A percentile compares a stretch with the other conserved stretches of the same genome.
Evolutionary conservation across 2,113 vertebrate species (phyloP).

Genomic region (Pogonocichla stellata): DNA sequence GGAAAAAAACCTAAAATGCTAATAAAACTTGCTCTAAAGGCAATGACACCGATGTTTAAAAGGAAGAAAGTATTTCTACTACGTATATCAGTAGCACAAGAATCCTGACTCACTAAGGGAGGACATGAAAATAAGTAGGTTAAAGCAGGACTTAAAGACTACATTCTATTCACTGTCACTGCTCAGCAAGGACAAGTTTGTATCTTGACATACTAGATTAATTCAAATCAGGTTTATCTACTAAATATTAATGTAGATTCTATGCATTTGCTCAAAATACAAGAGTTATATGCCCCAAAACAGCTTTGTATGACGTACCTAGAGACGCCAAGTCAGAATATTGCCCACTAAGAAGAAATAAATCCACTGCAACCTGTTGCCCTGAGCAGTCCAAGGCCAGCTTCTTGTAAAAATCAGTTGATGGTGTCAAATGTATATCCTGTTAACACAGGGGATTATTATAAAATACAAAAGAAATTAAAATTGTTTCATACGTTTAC

Average conservation of each 20-base stretch:
- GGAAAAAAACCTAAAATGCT: background rate
- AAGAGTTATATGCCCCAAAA: background rate
- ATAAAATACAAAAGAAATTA: background rate
- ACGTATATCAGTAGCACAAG: background rate
- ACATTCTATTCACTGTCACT: background rate
- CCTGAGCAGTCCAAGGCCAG: slow-evolving; percentile 97
- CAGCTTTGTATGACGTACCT: slow-evolving; percentile 71
- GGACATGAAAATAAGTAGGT: background rate
- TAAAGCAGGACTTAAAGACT: background rate
- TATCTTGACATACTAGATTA: background rate
- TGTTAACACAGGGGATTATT: slow-evolving; percentile 48
- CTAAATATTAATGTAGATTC: background rate
- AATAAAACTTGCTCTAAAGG: background rate
- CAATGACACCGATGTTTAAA: background rate
- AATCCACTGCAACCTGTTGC: slow-evolving; percentile 94
- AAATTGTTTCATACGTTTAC: background rate
- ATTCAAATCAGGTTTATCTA: background rate
- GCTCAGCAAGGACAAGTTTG: background rate
- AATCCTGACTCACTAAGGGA: background rate
- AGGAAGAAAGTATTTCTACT: background rate
- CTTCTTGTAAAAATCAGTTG: slow-evolving; percentile 98
- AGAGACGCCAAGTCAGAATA: slow-evolving; percentile 94
- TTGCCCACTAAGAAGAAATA: slow-evolving; percentile 93
- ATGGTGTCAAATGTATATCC: slow-evolving; percentile 93
- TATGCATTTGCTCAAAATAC: background rate